Base-by-base conservation (phyloP, 2,797 vertebrate species). In the Oreonectes daqikongensis region DNA sequence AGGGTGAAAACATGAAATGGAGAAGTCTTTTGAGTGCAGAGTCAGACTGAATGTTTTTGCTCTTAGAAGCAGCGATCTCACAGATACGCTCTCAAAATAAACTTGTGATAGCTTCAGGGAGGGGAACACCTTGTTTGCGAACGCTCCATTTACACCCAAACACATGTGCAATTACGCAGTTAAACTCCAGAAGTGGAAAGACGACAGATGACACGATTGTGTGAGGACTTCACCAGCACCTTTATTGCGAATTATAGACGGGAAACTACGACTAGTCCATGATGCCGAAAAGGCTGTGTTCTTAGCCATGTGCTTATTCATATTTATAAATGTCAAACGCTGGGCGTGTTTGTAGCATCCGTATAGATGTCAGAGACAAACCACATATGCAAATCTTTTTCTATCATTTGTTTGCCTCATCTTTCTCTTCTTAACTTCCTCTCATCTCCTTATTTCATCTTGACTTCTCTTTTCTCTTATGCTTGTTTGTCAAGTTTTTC, bases 11-110 rank as follows among this genome's bases (percentile, higher is more conserved):
- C 38, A 71, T 30, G 18, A 53, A 57, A 64, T 69, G 35, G 32
- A 61, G 32, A 28, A 53, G 24, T 35, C 38, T 24, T 24, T 57
- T 65, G 48, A 76, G 48, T 59, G 35, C 38, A 57, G 66, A 69
- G 63, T 72, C 64, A 69, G 50, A 38, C 67, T 64, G 57, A 14
- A 15, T 72, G 40, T 53, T 76, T 59, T 14, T 60, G 32, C 52
- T 67, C 53, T 5, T 15, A 30, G 28, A 48, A 69, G 42, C 64
- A 70, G 18, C 3, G 20, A 67, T 44, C 22, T 61, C 22, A 38
- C 66, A 63, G 75, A 50, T 69, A 55, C 24, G 20, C 59, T 50
- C 81, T 53, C 8, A 69, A 82, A 82, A 82, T 82, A 84, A 82
- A 76, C 26, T 75, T 80, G 78, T 72, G 78, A 84, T 79, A 52